Conservation (phyloP, 1,140 invertebrate species). For the Chrysomallon squamiferum region DNA sequence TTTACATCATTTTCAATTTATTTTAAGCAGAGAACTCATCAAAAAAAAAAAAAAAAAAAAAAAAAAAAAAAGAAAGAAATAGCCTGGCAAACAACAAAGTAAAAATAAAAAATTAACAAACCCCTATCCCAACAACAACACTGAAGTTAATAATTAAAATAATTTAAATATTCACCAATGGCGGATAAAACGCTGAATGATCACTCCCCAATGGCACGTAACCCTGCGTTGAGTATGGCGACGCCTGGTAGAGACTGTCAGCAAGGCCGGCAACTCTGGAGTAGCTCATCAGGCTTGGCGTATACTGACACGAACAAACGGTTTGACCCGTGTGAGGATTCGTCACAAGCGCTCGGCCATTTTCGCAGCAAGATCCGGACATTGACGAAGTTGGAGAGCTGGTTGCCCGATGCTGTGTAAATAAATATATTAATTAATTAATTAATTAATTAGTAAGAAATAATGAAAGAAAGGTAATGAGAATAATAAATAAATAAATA, state of each 20-base stretch:
- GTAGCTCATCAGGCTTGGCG: slow-evolving; percentile 58
- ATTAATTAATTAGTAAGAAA: not conserved
- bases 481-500: too few relatives aligned
- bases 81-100: too few relatives aligned
- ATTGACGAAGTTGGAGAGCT: not conserved
- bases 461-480: not conserved
- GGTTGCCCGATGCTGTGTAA: not conserved
- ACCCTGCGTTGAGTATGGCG: slow-evolving; percentile 64
- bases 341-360: slow-evolving; percentile 91
- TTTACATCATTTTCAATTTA: too few relatives aligned
- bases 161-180: slow-evolving; percentile 81
- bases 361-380: slow-evolving; percentile 78
- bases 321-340: slow-evolving; percentile 94
- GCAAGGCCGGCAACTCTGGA: slow-evolving; percentile 72
- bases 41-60: too few relatives aligned
- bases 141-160: too few relatives aligned
- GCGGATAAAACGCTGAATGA: slow-evolving; percentile 94
- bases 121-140: too few relatives aligned
- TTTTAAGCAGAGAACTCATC: too few relatives aligned
- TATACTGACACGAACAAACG: slow-evolving; percentile 93
- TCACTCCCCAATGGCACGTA: slow-evolving; percentile 67
- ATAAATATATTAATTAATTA: not conserved
- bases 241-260: slow-evolving; percentile 43
- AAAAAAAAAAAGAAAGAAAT: too few relatives aligned
- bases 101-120: too few relatives aligned